phyloP scores from a whole-genome alignment of 2,797 vertebrate species.

The Ambastaia sidthimunki region DNA sequence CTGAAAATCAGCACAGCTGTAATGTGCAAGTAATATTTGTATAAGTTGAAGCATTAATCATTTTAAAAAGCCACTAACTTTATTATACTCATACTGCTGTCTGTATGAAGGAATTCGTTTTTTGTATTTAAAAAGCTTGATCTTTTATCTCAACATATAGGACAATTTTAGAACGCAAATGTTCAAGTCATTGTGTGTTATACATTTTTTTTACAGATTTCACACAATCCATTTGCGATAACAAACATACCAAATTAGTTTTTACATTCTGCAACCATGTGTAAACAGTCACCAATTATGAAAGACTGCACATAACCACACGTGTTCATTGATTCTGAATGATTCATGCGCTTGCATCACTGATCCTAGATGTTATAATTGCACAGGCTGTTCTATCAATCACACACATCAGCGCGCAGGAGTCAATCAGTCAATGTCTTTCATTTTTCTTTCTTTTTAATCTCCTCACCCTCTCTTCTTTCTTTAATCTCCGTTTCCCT shows the following conservation, averaged over 20 bases:
- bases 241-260: conserved; percentile 10
- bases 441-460: conserved; percentile 44
- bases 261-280: neutral
- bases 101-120: too few relatives aligned
- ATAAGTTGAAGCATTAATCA: too few relatives aligned
- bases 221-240: neutral
- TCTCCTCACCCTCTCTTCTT: conserved; percentile 11
- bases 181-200: too few relatives aligned
- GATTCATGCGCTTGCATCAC: conserved; percentile 61
- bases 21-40: too few relatives aligned
- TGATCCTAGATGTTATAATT: conserved; percentile 76
- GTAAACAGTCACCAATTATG: conserved; percentile 21
- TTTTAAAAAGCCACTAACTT: too few relatives aligned
- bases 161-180: too few relatives aligned
- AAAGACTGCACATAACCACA: conserved; percentile 29
- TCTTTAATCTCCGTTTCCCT: conserved; percentile 16
- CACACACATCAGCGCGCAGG: conserved; percentile 74
- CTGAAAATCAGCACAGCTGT: too few relatives aligned
- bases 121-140: too few relatives aligned
- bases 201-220: neutral
- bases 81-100: too few relatives aligned
- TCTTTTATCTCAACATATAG: too few relatives aligned
- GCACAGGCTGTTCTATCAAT: conserved; percentile 73
- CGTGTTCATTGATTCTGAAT: conserved; percentile 24
- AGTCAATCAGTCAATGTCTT: conserved; percentile 73